Evolutionary conservation across 2,888 invertebrate species (phyloP).

Genomic region (Anagyrus pseudococci): DNA sequence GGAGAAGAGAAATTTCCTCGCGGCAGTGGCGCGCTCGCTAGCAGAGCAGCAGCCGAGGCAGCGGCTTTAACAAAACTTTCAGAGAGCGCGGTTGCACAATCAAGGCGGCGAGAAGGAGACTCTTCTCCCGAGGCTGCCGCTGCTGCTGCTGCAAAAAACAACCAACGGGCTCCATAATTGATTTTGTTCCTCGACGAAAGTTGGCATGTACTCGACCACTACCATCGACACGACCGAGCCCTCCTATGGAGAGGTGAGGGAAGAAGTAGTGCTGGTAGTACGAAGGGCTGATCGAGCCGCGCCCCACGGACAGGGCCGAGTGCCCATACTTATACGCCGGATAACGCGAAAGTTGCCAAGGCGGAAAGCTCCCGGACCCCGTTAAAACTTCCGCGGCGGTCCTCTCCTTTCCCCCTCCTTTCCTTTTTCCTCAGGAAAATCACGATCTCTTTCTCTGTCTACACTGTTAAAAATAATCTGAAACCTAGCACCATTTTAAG

Average conservation of each 20-base stretch:
- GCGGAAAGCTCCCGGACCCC: slow-evolving; percentile 50
- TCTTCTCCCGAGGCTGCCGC: slow-evolving; percentile 14
- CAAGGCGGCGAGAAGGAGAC: slow-evolving; percentile 14
- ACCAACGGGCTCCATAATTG: slow-evolving; percentile 51
- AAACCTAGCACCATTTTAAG: too few relatives aligned
- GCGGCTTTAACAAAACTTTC: slow-evolving; percentile 29
- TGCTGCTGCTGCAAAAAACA: slow-evolving; percentile 6
- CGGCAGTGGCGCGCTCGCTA: not conserved
- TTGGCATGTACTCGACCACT: slow-evolving; percentile 48
- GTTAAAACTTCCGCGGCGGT: slow-evolving; percentile 51
- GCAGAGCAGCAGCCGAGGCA: not conserved
- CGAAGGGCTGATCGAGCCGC: not conserved
- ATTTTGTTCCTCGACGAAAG: slow-evolving; percentile 53
- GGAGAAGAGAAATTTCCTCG: slow-evolving; percentile 23
- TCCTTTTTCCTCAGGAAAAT: slow-evolving; percentile 50
- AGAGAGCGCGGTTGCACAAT: slow-evolving; percentile 11
- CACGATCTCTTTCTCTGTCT: slow-evolving; percentile 44
- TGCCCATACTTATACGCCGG: not conserved
- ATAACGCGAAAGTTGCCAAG: slow-evolving; percentile 47
- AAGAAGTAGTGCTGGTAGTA: not conserved
- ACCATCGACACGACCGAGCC: too few relatives aligned
- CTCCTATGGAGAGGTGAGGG: not conserved
- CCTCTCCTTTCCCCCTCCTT: too few relatives aligned
- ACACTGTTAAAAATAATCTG: too few relatives aligned
- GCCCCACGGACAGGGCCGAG: not conserved